Percentiles rank a stretch among this genome's conserved stretches.
These are phyloP conservation scores for Hyla sarda DNA, from an alignment of 2,113 vertebrate species.

Conservation along the genomic window DNA sequence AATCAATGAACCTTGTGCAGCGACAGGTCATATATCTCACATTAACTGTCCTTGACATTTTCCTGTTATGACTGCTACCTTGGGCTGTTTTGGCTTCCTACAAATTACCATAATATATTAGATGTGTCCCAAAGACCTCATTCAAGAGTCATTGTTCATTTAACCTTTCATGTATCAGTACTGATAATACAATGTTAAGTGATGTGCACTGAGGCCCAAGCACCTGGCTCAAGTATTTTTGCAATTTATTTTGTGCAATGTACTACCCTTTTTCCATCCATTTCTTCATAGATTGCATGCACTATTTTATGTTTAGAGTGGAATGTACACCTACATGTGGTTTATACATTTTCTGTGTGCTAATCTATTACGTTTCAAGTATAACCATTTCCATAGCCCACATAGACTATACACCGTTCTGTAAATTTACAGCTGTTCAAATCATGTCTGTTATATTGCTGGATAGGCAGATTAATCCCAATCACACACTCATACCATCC, in stretches of 20 bases:
- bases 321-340: neutral
- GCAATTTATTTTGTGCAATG: neutral
- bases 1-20: conserved; percentile 24
- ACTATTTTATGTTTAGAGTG: neutral
- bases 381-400: no score
- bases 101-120: conserved; percentile 38
- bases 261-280: neutral
- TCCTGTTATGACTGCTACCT: conserved; percentile 38
- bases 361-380: no score
- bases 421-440: no score
- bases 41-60: conserved; percentile 53
- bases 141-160: neutral
- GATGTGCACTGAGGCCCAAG: neutral
- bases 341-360: no score
- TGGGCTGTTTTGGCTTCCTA: conserved; percentile 41
- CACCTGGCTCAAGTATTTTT: no score
- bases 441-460: no score
- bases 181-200: neutral
- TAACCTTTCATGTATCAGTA: neutral
- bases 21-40: conserved; percentile 23
- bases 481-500: no score
- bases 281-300: neutral
- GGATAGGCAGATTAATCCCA: no score
- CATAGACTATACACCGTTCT: no score
- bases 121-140: neutral